A percentile compares a stretch with the other conserved stretches of the same genome.
These are phyloP conservation scores for mouse (Mus musculus) DNA, from an alignment of 2,113 vertebrate genomes.

Conservation along the genomic window GRCm39 chr12:42329001-42329500, in stretches of 20 bases:
- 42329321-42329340: conserved; percentile 64
- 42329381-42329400: too few relatives aligned
- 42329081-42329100: conserved; percentile 55
- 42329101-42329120: conserved; percentile 70
- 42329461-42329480: conserved; percentile 50
- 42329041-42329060: conserved; percentile 52
- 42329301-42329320: conserved; percentile 76
- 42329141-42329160: conserved; percentile 67
- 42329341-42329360: conserved; percentile 65
- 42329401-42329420: too few relatives aligned
- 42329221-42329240: conserved; percentile 73
- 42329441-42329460: conserved; percentile 72
- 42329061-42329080: conserved; percentile 22
- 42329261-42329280: conserved; percentile 42
- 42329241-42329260: conserved; percentile 74
- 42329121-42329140: conserved; percentile 74
- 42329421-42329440: conserved; percentile 56
- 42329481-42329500: conserved; percentile 69
- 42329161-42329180: conserved; percentile 68
- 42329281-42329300: conserved; percentile 68
- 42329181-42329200: conserved; percentile 74
- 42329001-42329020: conserved; percentile 30
- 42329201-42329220: conserved; percentile 56
- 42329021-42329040: conserved; percentile 62
- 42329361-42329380: too few relatives aligned